A percentile compares a stretch with the other conserved stretches of the same genome.
These are phyloP conservation scores for Celastrina argiolus DNA, from an alignment of 2,888 invertebrate genomes.

Conservation along the genomic window DNA sequence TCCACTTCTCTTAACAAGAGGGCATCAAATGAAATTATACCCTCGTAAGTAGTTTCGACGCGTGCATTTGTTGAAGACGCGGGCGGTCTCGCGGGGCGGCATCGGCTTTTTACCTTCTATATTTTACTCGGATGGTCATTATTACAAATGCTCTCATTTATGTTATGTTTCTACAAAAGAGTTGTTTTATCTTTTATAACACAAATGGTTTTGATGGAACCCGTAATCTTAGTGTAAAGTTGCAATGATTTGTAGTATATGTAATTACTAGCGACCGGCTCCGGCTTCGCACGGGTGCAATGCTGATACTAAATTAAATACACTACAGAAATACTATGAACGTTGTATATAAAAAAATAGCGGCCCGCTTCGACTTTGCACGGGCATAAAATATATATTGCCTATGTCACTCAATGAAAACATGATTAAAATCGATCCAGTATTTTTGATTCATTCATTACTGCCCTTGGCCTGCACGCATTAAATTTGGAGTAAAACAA, in stretches of 20 bases:
- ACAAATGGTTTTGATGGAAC: background rate
- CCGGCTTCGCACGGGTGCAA: too few species aligned
- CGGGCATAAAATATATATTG: too few species aligned
- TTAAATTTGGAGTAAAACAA: too few species aligned
- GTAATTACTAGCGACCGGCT: too few species aligned
- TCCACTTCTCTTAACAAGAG: background rate
- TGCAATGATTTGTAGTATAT: background rate
- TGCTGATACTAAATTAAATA: too few species aligned
- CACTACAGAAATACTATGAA: too few species aligned
- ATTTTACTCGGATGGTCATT: constrained; percentile 24
- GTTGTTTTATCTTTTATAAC: background rate
- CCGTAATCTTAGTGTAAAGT: background rate
- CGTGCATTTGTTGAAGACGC: constrained; percentile 31
- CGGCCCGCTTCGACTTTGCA: too few species aligned
- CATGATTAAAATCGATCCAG: too few species aligned
- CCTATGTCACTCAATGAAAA: too few species aligned
- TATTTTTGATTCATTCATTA: too few species aligned
- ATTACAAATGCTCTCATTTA: constrained; percentile 16
- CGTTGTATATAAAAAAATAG: too few species aligned
- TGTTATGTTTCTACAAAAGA: background rate
- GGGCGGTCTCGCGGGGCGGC: constrained; percentile 35
- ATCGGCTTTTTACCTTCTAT: constrained; percentile 37
- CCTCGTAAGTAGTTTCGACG: constrained; percentile 33
- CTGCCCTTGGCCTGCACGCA: too few species aligned
- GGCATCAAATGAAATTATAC: constrained; percentile 33